Conservation (phyloP, 1,140 invertebrate genomes). For the Laupala kohalensis region DNA sequence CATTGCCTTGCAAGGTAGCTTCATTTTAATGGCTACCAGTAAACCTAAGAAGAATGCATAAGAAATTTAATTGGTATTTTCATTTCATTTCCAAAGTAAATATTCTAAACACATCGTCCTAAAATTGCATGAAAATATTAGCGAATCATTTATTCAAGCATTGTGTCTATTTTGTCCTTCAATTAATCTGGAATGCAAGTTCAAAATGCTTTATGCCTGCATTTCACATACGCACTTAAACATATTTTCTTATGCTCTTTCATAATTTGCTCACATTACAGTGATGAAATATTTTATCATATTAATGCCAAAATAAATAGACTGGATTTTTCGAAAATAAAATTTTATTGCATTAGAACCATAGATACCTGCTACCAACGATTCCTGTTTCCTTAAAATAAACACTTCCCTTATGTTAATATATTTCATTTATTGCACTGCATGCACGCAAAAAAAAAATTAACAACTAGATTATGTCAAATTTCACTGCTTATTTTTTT, state of each 20-base stretch:
- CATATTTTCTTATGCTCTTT: background rate
- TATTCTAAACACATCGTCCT: background rate
- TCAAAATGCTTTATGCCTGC: background rate
- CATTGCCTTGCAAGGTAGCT: background rate
- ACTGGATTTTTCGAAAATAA: background rate
- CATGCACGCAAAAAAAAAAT: no score
- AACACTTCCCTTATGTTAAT: no score
- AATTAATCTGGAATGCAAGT: background rate
- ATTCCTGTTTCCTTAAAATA: no score
- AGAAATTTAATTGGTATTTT: background rate
- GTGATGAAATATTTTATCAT: background rate
- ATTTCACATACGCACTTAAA: background rate
- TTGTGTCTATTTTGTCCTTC: background rate
- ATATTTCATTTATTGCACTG: no score
- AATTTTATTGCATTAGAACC: background rate
- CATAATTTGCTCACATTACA: background rate
- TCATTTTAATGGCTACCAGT: background rate
- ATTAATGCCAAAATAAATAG: background rate
- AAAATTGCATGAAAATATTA: background rate
- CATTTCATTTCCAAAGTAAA: background rate
- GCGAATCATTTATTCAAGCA: background rate
- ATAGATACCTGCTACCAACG: no score
- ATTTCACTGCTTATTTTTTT: no score
- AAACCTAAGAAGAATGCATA: background rate
- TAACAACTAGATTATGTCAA: no score